Evolutionary conservation across 2,797 vertebrate species (phyloP), one percentile per base, ranked within the genome.

Genomic region (Selene dorsalis): DNA sequence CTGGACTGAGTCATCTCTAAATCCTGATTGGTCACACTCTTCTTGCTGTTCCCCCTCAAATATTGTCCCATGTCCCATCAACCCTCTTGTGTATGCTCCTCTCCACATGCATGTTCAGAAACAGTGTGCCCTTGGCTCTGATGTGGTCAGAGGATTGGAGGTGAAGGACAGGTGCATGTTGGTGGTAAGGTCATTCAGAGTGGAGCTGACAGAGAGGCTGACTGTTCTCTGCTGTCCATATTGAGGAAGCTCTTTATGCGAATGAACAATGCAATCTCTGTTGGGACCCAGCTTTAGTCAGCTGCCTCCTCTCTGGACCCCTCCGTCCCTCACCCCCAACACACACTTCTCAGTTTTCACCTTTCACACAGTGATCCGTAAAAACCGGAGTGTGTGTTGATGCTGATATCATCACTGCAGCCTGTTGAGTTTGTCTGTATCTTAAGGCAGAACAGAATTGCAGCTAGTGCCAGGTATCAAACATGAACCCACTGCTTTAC

Each of bases 231-330:
- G 71, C 77, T 77, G 73, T 92, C 88, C 90, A 73, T 80, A 73
- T 87, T 87, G 83, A 90, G 83, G 86, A 89, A 90, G 84, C 84
- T 80, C 90, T 94, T 87, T 87, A 87, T 91, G 75, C 77, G 87
- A 84, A 63, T 47, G 85, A 93, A 95, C 93, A 95, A 95, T 92
- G 88, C 26, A 4, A 75, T 86, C 93, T 92, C 87, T 95, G 93
- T 95, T 80, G 50, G 72, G 84, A 71, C 78, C 24, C 69, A 52
- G 81, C 84, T 82, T 80, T 74, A 76, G 69, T 88, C 90, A 83
- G 85, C 82, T 87, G 87, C 80, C 82, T 81, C 75, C 61, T 83
- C 75, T 81, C 80, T 82, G 47, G 52, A 62, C 24, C 3, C n/a
- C 22, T 35, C 2, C n/a, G 17, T 35, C 32, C 20, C 32, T 5